These are phyloP conservation scores for Lepus timidus DNA, from an alignment of 2,113 vertebrate species.

Conservation along the genomic window DNA sequence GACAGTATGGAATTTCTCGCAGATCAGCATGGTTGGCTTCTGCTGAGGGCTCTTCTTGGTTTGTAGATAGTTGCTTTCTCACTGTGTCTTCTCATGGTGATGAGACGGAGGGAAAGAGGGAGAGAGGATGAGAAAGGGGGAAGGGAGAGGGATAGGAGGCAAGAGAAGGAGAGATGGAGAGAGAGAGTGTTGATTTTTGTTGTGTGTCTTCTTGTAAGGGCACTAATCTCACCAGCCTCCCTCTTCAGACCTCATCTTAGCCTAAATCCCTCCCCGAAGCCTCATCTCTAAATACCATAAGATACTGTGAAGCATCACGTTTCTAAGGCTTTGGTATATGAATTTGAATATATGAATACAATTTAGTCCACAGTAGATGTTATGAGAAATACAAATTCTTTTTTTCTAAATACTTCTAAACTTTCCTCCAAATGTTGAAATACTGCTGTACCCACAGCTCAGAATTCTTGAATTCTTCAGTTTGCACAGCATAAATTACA, in stretches of 20 bases:
- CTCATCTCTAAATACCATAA: background rate
- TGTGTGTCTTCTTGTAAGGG: background rate
- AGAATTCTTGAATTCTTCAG: background rate
- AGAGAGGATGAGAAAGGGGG: no score
- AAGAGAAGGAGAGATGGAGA: background rate
- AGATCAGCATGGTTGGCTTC: background rate
- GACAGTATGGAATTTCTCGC: no score
- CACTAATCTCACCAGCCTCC: background rate
- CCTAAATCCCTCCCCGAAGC: background rate
- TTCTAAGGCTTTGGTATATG: background rate
- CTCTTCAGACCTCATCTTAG: background rate
- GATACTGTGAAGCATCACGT: background rate
- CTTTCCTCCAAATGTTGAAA: slow-evolving; percentile 2
- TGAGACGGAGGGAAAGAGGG: no score
- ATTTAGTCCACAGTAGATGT: background rate
- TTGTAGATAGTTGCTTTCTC: background rate
- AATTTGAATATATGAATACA: background rate
- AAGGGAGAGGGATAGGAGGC: no score
- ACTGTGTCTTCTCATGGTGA: background rate
- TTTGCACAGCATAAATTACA: background rate
- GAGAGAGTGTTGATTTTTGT: background rate
- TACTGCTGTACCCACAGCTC: background rate
- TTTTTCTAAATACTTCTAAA: background rate
- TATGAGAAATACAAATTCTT: background rate
- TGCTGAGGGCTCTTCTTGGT: background rate